Conservation (phyloP, 2,888 invertebrate genomes). For the Acanthosoma haemorrhoidale region DNA sequence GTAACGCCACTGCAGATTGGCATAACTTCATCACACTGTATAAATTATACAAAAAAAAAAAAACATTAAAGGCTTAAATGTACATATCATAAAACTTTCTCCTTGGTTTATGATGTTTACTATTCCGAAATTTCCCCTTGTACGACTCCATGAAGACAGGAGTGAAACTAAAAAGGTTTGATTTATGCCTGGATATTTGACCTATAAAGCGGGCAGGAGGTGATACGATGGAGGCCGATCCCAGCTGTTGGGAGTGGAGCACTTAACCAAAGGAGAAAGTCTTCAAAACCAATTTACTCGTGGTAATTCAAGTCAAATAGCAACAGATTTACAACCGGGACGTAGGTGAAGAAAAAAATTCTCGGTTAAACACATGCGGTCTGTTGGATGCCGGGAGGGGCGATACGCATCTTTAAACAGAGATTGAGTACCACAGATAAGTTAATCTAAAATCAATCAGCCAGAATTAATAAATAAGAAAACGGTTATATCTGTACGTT, state of each 20-base stretch:
- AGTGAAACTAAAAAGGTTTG: background rate
- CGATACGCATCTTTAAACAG: no score
- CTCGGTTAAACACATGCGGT: no score
- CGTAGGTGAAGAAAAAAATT: background rate
- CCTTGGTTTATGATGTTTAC: background rate
- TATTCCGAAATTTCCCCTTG: background rate
- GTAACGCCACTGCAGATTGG: no score
- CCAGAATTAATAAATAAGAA: no score
- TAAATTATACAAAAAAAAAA: no score
- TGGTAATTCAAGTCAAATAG: background rate
- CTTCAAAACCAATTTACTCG: background rate
- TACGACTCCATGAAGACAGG: background rate
- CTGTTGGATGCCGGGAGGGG: no score
- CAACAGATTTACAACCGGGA: background rate
- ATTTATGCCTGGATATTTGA: background rate
- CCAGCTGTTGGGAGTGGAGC: background rate
- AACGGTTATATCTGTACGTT: no score
- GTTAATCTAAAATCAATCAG: no score
- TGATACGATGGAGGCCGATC: background rate
- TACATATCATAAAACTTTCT: background rate
- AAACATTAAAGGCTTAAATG: no score
- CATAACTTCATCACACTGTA: no score
- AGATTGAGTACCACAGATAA: no score
- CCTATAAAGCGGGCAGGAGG: background rate
- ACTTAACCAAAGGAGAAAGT: background rate